A percentile compares a stretch with the other conserved stretches of the same genome.
Conservation (phyloP, 2,888 invertebrate genomes). For the Tipula helvola region DNA sequence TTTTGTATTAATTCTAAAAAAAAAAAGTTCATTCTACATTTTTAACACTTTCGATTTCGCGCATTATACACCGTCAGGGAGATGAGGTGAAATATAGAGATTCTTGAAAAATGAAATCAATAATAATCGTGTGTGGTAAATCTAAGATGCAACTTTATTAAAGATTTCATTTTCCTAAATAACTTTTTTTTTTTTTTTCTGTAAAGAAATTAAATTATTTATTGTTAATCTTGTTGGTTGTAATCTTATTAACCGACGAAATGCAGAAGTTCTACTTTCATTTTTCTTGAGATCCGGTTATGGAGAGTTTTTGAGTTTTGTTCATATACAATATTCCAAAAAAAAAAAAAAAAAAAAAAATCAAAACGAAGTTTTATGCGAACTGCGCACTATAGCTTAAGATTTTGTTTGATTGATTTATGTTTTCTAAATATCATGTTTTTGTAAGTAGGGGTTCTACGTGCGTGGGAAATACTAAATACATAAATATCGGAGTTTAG, state of each 20-base stretch:
- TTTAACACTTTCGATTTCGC: not conserved
- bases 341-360: not conserved
- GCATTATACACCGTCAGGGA: not conserved
- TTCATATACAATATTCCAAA: not conserved
- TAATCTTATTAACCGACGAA: not conserved
- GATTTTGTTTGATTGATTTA: not conserved
- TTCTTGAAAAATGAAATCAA: not conserved
- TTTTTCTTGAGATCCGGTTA: not conserved
- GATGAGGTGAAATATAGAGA: not conserved
- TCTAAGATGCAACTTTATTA: not conserved
- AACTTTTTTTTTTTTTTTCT: no score
- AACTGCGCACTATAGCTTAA: not conserved
- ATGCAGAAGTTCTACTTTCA: conserved; percentile 4
- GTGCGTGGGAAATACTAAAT: not conserved
- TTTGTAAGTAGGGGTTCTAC: not conserved
- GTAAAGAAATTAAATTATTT: not conserved
- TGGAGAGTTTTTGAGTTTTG: not conserved
- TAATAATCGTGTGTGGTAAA: not conserved
- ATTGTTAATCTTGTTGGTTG: not conserved
- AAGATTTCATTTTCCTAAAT: not conserved
- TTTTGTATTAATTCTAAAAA: not conserved
- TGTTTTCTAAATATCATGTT: not conserved
- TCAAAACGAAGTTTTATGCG: not conserved
- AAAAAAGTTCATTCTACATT: not conserved
- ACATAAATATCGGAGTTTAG: no score